Evolutionary conservation across 1,140 invertebrate genomes (phyloP).

Genomic region (Scaptomyza hsui): DNA sequence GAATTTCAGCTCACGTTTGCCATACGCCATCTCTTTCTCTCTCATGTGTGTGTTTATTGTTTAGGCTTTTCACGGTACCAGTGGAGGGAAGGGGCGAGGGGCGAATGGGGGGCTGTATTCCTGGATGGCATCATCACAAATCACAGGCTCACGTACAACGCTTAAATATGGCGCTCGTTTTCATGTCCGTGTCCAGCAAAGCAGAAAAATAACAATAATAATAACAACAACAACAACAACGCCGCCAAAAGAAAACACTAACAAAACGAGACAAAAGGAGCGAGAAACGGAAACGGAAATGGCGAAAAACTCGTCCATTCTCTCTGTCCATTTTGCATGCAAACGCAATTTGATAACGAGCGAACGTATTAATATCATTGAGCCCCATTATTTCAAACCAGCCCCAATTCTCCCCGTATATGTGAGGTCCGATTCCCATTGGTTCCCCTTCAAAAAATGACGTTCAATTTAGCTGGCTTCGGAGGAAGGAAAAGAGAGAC

Average conservation of each 20-base stretch:
- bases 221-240: conserved; percentile 37
- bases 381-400: conserved; percentile 65
- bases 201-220: conserved; percentile 64
- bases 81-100: background rate
- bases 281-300: conserved; percentile 5
- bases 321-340: conserved; percentile 75
- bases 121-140: conserved; percentile 52
- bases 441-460: conserved; percentile 54
- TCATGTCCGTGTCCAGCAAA: conserved; percentile 71
- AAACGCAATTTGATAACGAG: conserved; percentile 83
- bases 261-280: background rate
- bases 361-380: conserved; percentile 83
- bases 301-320: conserved; percentile 8
- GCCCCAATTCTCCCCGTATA: background rate
- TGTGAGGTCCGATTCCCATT: conserved; percentile 6
- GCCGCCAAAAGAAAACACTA: conserved; percentile 14
- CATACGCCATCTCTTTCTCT: background rate
- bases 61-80: conserved; percentile 64
- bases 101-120: background rate
- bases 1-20: conserved; percentile 68
- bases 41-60: conserved; percentile 62
- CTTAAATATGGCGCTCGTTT: conserved; percentile 78
- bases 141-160: conserved; percentile 66
- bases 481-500: conserved; percentile 1
- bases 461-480: conserved; percentile 54